Base-by-base conservation (phyloP, 2,113 vertebrate species). In the Heliornis fulica region DNA sequence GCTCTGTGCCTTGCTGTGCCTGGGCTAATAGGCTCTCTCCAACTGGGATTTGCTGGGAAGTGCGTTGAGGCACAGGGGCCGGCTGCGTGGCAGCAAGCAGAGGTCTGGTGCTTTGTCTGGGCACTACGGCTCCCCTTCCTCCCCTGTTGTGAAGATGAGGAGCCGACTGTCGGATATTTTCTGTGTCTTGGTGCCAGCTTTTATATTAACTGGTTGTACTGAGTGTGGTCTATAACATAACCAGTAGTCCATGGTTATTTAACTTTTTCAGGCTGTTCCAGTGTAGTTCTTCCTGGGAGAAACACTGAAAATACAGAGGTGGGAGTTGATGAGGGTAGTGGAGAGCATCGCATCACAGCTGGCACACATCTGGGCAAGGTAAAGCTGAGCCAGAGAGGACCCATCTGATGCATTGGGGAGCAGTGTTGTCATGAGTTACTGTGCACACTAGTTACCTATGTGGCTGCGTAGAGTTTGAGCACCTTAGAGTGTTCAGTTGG, bases 371-470 rank as follows among this genome's bases (percentile, higher is more conserved):
- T 51, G 54, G 20, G 38, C 32, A 56, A 28, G 59, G n/a, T 28
- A 10, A 38, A 64, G 63, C 23, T 83, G 26, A 20, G 9, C 5
- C 13, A 50, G 25, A 78, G 40, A 38, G n/a, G 31, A 34, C 20
- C 53, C 16, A 18, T 46, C 76, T 63, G 40, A 20, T 23, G 9
- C 16, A 12, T 63, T 34, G 23, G 40, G 40, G 15, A 25, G 51
- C 1, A 2, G 34, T 1, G 0, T 5, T 32, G 60, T 13, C 14
- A 2, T 13, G 38, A 45, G 54, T 38, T 29, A 15, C 5, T 7
- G 22, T 61, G 19, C 13, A 1, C 7, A 2, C 21, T 6, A 12
- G 4, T 22, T 68, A 13, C 65, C 7, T 32, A 2, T 5, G 1
- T 32, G 48, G 51, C 29, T 16, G 34, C 46, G 43, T 8, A 20